phyloP scores from a whole-genome alignment of 2,797 vertebrate genomes.

The Florisuga fusca region DNA sequence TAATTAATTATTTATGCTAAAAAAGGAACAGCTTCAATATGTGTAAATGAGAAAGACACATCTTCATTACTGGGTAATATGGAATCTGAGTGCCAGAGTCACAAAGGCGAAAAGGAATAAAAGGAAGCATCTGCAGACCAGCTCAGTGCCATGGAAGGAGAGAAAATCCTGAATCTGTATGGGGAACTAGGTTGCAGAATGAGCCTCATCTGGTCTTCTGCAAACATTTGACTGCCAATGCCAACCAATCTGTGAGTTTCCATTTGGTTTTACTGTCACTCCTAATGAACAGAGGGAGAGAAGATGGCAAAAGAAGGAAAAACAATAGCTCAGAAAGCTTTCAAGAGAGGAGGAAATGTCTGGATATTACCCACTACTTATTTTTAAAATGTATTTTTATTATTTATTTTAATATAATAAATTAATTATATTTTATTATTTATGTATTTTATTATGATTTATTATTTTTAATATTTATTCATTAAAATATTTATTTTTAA shows the following conservation, averaged over 20 bases:
- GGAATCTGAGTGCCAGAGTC: neutral
- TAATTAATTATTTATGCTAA: conserved; percentile 42
- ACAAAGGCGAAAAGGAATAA: neutral
- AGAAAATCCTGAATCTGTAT: conserved; percentile 41
- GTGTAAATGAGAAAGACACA: conserved; percentile 26
- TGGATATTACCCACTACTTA: too few relatives aligned
- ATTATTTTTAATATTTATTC: too few relatives aligned
- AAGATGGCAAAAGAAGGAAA: neutral
- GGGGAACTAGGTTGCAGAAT: neutral
- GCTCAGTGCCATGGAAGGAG: neutral
- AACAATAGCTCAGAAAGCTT: neutral
- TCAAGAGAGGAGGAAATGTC: neutral
- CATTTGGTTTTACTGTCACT: conserved; percentile 7
- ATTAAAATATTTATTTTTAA: too few relatives aligned
- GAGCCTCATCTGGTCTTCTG: conserved; percentile 11
- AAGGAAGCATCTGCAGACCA: neutral
- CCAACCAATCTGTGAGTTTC: neutral
- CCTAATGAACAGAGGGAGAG: neutral
- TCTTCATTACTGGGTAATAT: conserved; percentile 35
- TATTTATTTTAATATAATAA: too few relatives aligned
- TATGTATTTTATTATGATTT: too few relatives aligned
- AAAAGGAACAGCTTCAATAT: conserved; percentile 1
- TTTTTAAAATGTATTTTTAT: too few relatives aligned
- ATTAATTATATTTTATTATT: too few relatives aligned
- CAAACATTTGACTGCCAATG: conserved; percentile 7